A percentile compares a stretch with the other conserved stretches of the same genome.
phyloP scores from a whole-genome alignment of 2,113 vertebrate species.

The Rhegmatorhina hoffmannsi region DNA sequence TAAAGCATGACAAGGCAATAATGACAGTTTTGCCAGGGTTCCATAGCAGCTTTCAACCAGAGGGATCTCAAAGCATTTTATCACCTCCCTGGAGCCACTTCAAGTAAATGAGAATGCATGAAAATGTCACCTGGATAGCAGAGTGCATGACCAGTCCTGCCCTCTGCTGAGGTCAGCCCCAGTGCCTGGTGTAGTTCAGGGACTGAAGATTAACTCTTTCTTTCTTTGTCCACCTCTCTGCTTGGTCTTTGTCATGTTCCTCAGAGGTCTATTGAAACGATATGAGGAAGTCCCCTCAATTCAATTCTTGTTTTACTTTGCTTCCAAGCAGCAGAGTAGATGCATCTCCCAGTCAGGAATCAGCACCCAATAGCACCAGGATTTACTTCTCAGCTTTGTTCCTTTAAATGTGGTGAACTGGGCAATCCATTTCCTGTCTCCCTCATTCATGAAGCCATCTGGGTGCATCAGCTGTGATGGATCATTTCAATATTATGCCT shows the following conservation, averaged over 20 bases:
- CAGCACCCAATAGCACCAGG: background rate
- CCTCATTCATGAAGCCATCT: constrained; percentile 28
- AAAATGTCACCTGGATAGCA: background rate
- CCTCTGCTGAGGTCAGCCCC: background rate
- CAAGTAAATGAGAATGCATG: background rate
- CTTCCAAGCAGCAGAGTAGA: background rate
- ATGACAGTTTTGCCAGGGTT: background rate
- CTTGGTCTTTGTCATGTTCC: background rate
- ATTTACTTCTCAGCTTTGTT: background rate
- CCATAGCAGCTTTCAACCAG: background rate
- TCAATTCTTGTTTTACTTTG: background rate
- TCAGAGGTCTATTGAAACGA: background rate
- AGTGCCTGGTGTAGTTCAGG: background rate
- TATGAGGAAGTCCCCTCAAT: background rate
- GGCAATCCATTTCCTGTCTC: background rate
- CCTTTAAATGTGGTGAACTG: background rate
- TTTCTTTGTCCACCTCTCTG: background rate
- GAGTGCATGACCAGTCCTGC: background rate
- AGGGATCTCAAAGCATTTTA: background rate
- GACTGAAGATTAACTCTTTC: background rate
- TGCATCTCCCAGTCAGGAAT: background rate
- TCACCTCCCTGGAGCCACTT: background rate
- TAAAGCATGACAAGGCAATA: background rate
- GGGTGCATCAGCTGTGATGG: constrained; percentile 37
- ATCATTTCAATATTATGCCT: constrained; percentile 34